Evolutionary conservation across 1,140 invertebrate genomes (phyloP).

Genomic region (Apis florea): DNA sequence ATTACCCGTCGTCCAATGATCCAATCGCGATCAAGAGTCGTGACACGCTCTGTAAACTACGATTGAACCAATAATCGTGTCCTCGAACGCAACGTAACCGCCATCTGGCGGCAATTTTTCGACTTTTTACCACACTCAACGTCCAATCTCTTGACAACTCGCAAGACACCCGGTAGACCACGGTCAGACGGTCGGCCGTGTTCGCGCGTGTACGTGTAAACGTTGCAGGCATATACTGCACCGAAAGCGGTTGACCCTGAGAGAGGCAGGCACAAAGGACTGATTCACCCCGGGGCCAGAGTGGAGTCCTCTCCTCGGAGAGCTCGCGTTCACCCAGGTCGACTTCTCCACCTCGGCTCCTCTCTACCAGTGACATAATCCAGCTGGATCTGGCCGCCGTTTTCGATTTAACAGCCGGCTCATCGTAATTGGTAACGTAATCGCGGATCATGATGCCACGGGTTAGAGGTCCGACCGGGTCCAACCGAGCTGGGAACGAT

Average conservation of each 20-base stretch:
- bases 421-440: conserved; percentile 28
- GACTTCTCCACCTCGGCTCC: conserved; percentile 59
- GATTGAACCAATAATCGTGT: no score
- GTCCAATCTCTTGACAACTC: conserved; percentile 16
- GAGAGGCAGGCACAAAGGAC: conserved; percentile 78
- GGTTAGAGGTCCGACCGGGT: not conserved
- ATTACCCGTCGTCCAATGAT: not conserved
- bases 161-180: conserved; percentile 58
- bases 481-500: not conserved
- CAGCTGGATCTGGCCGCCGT: not conserved
- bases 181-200: conserved; percentile 52
- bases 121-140: no score
- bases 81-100: no score
- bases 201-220: conserved; percentile 61
- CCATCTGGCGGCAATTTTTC: not conserved
- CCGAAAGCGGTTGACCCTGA: conserved; percentile 80
- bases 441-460: not conserved
- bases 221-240: conserved; percentile 64
- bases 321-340: conserved; percentile 51
- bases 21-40: no score
- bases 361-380: conserved; percentile 70
- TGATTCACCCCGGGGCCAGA: conserved; percentile 75
- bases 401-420: conserved; percentile 7
- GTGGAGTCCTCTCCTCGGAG: conserved; percentile 54
- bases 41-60: no score